Base-by-base conservation (phyloP, 2,888 invertebrate species). In the Baronia brevicornis region DNA sequence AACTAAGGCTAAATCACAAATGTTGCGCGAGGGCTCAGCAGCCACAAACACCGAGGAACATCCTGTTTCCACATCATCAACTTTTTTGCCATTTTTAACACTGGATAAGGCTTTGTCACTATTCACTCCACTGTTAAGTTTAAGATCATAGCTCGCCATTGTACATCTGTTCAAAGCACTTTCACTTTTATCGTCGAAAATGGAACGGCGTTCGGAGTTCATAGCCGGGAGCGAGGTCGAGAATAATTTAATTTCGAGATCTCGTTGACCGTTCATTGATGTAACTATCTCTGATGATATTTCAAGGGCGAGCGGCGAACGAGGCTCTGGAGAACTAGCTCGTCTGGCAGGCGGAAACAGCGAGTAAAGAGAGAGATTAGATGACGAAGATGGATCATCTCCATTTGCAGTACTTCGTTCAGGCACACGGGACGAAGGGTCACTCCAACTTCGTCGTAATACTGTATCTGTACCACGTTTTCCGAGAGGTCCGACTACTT, bases 251-350 rank as follows among this genome's bases (percentile, higher is more conserved):
- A 92, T 92, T 75, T 92, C 92, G 61, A 92, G 75, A 70, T 92
- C 92, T 39, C 92, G 86, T 61, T 91, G 91, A 24, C 92, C 92
- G 60, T 91, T 91, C 48, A 89, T 87, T 23, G 91, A 91, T 12
- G 91, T 92, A 45, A 92, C 91, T 49, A 92, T 92, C 59, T 91
- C 90, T 17, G 91, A 91, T 15, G 91, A 91, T 36, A 92, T 91
- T 66, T 91, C 90, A 51, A 92, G 73, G 41, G 73, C 79, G 43
- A 71, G 80, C 27, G 75, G 73, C 52, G 66, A 82, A 46, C 66
- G 75, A 35, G 74, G 75, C 50, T 77, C 79, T 9, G 78, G 78
- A 27, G 78, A 79, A 48, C 62, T 77, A 29, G 66, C 60, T 47
- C 68, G 62, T 60, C 69, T 68, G 29, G 72, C 60, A 39, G 75